These are phyloP conservation scores for Heliconius cydno DNA, from an alignment of 2,888 invertebrate genomes.

Conservation along the genomic window DNA sequence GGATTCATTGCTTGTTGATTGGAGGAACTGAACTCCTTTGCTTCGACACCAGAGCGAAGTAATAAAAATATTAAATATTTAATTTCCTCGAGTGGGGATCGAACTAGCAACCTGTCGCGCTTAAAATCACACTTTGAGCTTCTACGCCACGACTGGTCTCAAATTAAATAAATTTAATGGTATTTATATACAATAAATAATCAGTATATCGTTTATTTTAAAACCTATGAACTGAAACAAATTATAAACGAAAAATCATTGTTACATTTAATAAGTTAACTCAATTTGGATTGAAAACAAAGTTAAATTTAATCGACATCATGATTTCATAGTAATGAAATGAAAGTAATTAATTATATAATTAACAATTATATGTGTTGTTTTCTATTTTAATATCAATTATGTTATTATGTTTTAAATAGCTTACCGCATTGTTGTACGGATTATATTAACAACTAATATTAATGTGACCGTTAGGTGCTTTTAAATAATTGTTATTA, in stretches of 20 bases:
- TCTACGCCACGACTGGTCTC: no score
- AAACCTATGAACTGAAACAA: not conserved
- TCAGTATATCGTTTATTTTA: not conserved
- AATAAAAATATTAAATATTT: no score
- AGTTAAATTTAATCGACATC: conserved; percentile 6
- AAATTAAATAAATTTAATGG: no score
- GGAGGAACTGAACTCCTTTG: no score
- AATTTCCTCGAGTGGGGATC: no score
- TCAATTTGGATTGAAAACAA: conserved; percentile 11
- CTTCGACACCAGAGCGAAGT: no score
- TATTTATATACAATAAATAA: no score
- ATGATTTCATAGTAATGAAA: conserved; percentile 9
- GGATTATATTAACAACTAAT: not conserved
- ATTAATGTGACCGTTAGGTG: not conserved
- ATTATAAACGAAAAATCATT: not conserved
- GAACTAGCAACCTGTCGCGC: no score
- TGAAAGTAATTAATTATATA: not conserved
- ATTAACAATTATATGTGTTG: not conserved
- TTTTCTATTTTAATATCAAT: conserved; percentile 25
- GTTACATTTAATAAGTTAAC: conserved; percentile 2
- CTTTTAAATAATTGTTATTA: not conserved
- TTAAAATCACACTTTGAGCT: no score
- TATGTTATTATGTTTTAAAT: not conserved
- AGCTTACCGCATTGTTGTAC: not conserved
- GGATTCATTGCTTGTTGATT: no score